Evolutionary conservation across 2,113 vertebrate genomes (phyloP).

Genomic region (Colossoma macropomum): DNA sequence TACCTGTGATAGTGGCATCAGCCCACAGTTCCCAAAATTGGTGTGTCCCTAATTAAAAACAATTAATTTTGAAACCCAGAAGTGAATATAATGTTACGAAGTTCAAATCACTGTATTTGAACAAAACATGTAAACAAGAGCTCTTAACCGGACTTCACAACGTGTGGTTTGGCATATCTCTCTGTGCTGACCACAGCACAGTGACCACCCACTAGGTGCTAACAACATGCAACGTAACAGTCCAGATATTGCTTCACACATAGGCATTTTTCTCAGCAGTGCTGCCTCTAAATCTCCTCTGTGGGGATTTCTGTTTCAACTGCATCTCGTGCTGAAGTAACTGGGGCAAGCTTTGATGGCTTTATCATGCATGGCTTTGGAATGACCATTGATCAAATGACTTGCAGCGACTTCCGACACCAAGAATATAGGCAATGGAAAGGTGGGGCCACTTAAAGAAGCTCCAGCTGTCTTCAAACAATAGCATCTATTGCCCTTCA

Average conservation of each 20-base stretch:
- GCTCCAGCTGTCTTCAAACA: no score
- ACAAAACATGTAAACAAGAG: not conserved
- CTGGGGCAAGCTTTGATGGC: not conserved
- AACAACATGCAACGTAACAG: conserved; percentile 7
- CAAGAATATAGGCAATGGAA: not conserved
- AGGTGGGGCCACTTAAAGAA: no score
- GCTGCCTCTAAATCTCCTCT: not conserved
- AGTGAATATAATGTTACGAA: no score
- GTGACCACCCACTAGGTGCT: conserved; percentile 21
- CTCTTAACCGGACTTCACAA: not conserved
- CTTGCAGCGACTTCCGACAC: not conserved
- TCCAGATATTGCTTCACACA: conserved; percentile 1
- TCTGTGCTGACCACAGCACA: not conserved
- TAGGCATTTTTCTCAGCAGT: not conserved
- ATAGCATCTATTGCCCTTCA: no score
- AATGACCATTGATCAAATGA: not conserved
- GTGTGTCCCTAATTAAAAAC: no score
- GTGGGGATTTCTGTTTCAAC: not conserved
- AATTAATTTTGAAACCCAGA: no score
- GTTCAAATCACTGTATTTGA: not conserved
- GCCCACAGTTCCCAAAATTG: no score
- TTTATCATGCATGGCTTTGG: not conserved
- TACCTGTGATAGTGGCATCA: no score
- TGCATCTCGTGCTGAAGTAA: not conserved
- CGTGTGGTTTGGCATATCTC: not conserved